Conservation (phyloP, 2,888 invertebrate species). For the Timandra comae region DNA sequence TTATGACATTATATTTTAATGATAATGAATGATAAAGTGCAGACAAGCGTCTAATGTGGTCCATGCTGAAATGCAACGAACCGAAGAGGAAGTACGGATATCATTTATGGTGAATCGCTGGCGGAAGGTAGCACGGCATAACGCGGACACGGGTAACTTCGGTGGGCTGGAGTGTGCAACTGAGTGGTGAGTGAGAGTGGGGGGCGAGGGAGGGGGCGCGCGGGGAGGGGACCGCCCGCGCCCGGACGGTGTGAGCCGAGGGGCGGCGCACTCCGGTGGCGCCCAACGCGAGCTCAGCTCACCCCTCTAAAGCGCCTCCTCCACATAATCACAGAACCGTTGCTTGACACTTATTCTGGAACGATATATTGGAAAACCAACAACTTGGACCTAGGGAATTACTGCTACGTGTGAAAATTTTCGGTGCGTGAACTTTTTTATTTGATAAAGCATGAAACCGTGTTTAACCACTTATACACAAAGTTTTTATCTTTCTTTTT, state of each 20-base stretch:
- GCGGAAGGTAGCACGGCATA: constrained; percentile 59
- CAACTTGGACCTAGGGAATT: constrained; percentile 15
- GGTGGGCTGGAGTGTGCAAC: constrained; percentile 59
- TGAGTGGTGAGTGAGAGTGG: constrained; percentile 33
- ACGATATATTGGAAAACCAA: constrained; percentile 33
- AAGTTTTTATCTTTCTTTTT: no score
- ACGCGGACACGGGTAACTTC: constrained; percentile 61
- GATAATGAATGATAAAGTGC: constrained; percentile 48
- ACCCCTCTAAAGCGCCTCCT: constrained; percentile 42
- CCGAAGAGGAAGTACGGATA: constrained; percentile 61
- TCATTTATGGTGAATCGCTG: constrained; percentile 62
- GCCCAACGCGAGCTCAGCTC: constrained; percentile 46
- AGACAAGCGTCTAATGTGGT: constrained; percentile 71
- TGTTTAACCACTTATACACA: no score
- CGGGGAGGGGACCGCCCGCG: constrained; percentile 31
- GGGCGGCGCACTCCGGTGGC: constrained; percentile 45
- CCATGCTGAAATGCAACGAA: constrained; percentile 74
- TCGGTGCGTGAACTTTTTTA: background rate
- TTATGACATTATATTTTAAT: constrained; percentile 20
- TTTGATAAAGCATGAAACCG: no score
- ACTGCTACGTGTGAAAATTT: constrained; percentile 13
- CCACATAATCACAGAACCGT: constrained; percentile 63
- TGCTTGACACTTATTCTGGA: constrained; percentile 52
- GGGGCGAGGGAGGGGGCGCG: constrained; percentile 23
- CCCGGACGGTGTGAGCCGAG: no score